Evolutionary conservation across 2,113 vertebrate species (phyloP).

Genomic region (Tinamus guttatus): DNA sequence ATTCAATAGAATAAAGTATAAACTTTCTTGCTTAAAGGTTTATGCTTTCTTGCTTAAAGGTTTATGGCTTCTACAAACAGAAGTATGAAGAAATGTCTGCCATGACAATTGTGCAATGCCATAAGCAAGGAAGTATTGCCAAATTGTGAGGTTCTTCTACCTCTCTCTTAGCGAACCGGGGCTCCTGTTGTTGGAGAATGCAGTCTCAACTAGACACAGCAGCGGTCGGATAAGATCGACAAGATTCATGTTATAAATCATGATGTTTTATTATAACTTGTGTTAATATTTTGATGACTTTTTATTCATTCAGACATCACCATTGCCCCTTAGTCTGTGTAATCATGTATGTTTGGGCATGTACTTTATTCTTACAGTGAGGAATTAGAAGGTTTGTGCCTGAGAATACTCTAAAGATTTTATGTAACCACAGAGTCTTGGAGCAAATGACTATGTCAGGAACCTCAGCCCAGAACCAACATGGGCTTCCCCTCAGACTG

Average conservation of each 20-base stretch:
- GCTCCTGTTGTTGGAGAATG: not conserved
- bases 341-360: not conserved
- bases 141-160: not conserved
- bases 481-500: not conserved
- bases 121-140: not conserved
- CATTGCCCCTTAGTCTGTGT: not conserved
- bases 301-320: not conserved
- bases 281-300: not conserved
- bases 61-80: not conserved
- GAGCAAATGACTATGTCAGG: not conserved
- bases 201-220: not conserved
- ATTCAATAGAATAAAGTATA: not conserved
- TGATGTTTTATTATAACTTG: not conserved
- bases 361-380: not conserved
- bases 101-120: not conserved
- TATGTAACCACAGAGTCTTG: accelerated
- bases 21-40: not conserved
- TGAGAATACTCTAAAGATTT: not conserved
- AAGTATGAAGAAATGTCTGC: not conserved
- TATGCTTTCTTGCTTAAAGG: not conserved
- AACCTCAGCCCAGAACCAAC: not conserved
- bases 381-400: not conserved
- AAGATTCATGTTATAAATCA: not conserved
- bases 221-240: not conserved
- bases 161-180: not conserved